Conservation (phyloP, 2,797 vertebrate species). For the Tachyglossus aculeatus region DNA sequence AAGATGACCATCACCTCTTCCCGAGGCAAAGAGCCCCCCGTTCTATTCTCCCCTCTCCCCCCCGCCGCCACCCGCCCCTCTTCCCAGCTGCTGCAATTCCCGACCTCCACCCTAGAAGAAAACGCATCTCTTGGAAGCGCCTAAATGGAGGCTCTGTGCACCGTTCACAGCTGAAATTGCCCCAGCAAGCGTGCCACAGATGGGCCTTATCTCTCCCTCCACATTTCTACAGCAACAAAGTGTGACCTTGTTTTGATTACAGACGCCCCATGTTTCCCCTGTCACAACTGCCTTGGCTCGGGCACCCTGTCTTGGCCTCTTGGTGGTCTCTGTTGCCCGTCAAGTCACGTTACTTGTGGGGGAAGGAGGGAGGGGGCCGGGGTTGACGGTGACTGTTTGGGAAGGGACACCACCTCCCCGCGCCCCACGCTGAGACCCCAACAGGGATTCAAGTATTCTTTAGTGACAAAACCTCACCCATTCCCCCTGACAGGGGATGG, state of each 20-base stretch:
- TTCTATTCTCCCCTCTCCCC: conserved; percentile 41
- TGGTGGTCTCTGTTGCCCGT: conserved; percentile 31
- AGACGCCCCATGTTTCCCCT: conserved; percentile 62
- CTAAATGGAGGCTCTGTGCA: conserved; percentile 79
- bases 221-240: conserved; percentile 75
- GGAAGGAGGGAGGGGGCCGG: no score
- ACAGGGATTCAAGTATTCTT: no score
- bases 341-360: no score
- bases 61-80: conserved; percentile 73
- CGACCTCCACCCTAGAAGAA: conserved; percentile 71
- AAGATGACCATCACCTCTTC: no score
- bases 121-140: conserved; percentile 73
- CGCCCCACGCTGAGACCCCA: no score
- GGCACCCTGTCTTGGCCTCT: conserved; percentile 57
- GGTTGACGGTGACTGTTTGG: no score
- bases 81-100: conserved; percentile 72
- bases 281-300: conserved; percentile 59
- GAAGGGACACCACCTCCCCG: no score
- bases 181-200: conserved; percentile 70
- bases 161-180: conserved; percentile 73
- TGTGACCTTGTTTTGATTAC: conserved; percentile 75
- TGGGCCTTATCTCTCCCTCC: conserved; percentile 78
- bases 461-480: no score
- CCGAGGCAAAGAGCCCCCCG: conserved; percentile 29
- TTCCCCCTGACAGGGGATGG: no score